A percentile compares a stretch with the other conserved stretches of the same genome.
Conservation (phyloP, 1,140 invertebrate species). For the Philotrypesis tridentata region DNA sequence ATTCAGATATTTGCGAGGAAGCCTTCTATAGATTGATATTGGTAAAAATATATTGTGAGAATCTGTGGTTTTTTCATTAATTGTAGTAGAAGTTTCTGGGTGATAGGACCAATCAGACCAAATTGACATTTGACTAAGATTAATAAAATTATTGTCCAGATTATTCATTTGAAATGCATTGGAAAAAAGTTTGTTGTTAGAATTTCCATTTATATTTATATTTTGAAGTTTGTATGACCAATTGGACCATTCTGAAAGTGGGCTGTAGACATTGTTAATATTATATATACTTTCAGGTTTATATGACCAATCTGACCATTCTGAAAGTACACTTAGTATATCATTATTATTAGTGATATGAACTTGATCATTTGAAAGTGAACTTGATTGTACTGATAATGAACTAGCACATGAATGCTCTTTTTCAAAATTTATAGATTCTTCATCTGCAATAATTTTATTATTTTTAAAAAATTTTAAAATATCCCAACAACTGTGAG, state of each 20-base stretch:
- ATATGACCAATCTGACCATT: constrained; percentile 61
- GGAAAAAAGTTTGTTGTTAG: constrained; percentile 46
- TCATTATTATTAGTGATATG: constrained; percentile 10
- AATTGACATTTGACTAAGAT: constrained; percentile 54
- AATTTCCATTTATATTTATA: constrained; percentile 3
- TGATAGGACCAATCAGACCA: constrained; percentile 62
- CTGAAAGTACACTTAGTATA: constrained; percentile 50
- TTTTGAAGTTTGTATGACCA: constrained; percentile 50
- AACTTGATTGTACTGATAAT: neutral
- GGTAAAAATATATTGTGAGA: neutral
- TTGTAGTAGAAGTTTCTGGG: constrained; percentile 55
- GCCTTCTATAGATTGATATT: constrained; percentile 31
- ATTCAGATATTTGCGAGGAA: constrained; percentile 22
- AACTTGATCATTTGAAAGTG: neutral
- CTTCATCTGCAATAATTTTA: neutral
- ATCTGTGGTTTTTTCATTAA: constrained; percentile 45
- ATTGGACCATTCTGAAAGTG: constrained; percentile 61
- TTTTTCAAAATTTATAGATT: neutral
- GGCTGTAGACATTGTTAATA: constrained; percentile 22
- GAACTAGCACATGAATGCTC: neutral
- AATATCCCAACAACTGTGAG: constrained; percentile 54
- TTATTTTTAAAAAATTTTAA: constrained; percentile 47
- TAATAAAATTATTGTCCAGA: constrained; percentile 35
- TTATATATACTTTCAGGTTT: constrained; percentile 1
- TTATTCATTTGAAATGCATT: constrained; percentile 1